Evolutionary conservation across 2,113 vertebrate genomes (phyloP), one percentile per base, ranked within the genome.

Genomic region (Megatriorchis doriae): DNA sequence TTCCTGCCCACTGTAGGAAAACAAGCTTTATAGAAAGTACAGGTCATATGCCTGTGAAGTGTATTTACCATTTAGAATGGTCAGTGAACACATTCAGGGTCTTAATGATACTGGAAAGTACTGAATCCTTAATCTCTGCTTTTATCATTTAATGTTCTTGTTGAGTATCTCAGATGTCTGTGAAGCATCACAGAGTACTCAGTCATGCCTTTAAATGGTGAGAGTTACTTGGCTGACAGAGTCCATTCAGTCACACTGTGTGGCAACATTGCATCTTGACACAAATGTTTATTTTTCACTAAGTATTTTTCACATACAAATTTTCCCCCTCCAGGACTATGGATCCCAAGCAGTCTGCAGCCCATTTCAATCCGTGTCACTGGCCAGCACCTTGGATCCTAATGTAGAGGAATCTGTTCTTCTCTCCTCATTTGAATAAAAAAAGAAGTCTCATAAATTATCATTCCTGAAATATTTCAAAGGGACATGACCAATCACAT

Each of bases 1-100:
- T 90, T 83, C 86, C 96, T 94, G 91, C 20, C 84, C 67, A 93
- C 29, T 38, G 25, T 29, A 90, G 77, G 93, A 85, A 94, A 95
- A 95, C 59, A 92, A 50, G 32, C 8, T 34, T 86, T 81, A 73
- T 21, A 45, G 63, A 92, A 96, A 68, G n/a, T 17, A 72, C 32
- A 70, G 12, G 4, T 32, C 67, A 81, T 34, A 50, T 12, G 50
- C 59, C 72, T 94, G 75, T 80, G 85, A 97, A 92, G 56, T 58
- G 53, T 67, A 70, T 96, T 97, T 96, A 80, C 88, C 67, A 72
- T 40, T 81, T 81, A 79, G 77, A 91, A 89, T 20, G 53, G 52
- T 67, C 86, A 55, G 66, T 72, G 77, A 94, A 88, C 75, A 86
- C 74, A 75, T 47, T 85, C 42, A 74, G 31, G 34, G 26, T 72